Percentiles rank a stretch among this genome's conserved stretches.
These are phyloP conservation scores for Coenonympha arcania DNA, from an alignment of 2,888 invertebrate species.

Conservation along the genomic window DNA sequence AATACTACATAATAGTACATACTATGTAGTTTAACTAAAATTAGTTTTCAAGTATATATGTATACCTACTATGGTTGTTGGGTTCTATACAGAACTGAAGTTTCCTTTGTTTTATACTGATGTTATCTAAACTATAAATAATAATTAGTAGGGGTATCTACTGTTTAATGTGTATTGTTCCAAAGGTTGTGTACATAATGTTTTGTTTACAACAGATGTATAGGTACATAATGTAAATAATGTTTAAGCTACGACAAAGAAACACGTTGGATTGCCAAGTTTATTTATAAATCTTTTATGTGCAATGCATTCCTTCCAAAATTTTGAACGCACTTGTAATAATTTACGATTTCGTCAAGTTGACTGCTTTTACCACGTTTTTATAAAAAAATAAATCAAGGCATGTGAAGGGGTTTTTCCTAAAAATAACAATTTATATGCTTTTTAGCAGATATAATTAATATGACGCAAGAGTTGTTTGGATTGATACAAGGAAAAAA, in stretches of 20 bases:
- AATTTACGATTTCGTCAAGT: neutral
- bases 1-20: too few species aligned
- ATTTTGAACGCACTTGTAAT: neutral
- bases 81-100: too few species aligned
- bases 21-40: too few species aligned
- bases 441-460: too few species aligned
- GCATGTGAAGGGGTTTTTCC: too few species aligned
- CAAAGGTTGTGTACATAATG: neutral
- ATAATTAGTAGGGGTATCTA: neutral
- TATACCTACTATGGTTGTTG: too few species aligned
- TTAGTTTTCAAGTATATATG: too few species aligned
- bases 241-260: neutral
- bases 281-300: constrained; percentile 11
- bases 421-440: too few species aligned
- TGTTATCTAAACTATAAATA: neutral
- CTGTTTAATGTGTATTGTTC: neutral
- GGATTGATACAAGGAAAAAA: too few species aligned
- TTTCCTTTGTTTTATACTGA: too few species aligned
- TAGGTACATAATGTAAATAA: neutral
- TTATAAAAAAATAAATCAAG: too few species aligned
- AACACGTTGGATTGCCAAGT: constrained; percentile 6
- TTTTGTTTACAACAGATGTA: neutral
- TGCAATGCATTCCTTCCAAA: neutral
- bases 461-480: too few species aligned
- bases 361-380: neutral